Percentiles rank a stretch among this genome's conserved stretches.
Conservation (phyloP, 2,797 vertebrate genomes). For the Psittacula echo region DNA sequence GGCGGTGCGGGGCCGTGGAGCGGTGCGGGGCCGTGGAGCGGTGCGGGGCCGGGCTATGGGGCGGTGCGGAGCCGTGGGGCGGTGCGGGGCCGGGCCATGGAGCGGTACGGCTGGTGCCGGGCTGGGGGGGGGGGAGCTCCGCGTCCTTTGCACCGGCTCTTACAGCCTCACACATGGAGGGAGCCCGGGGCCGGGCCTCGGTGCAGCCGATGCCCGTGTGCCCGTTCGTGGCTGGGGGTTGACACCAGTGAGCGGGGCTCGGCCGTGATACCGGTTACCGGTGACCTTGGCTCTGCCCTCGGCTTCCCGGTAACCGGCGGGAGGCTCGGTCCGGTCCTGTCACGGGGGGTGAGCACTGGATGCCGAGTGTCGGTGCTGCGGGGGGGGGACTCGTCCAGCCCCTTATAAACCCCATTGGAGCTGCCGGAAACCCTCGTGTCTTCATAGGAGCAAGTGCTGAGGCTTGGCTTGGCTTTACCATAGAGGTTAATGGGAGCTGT, state of each 20-base stretch:
- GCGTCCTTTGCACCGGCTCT: neutral
- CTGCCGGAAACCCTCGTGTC: neutral
- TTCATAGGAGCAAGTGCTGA: neutral
- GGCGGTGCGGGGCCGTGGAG: too few species aligned
- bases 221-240: too few species aligned
- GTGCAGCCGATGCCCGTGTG: neutral
- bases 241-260: neutral
- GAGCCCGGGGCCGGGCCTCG: neutral
- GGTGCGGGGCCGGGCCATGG: too few species aligned
- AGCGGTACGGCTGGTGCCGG: too few species aligned
- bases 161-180: neutral
- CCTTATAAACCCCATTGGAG: neutral
- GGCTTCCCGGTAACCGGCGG: neutral
- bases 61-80: too few species aligned
- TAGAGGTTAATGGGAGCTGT: neutral
- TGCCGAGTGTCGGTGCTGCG: neutral
- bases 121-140: neutral
- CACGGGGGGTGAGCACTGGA: too few species aligned
- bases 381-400: neutral
- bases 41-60: too few species aligned
- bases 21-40: too few species aligned
- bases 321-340: fast-evolving
- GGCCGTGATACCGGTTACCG: too few species aligned
- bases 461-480: neutral
- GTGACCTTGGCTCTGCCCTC: neutral